Base-by-base conservation (phyloP, 2,113 vertebrate genomes). In the Gopherus flavomarginatus region DNA sequence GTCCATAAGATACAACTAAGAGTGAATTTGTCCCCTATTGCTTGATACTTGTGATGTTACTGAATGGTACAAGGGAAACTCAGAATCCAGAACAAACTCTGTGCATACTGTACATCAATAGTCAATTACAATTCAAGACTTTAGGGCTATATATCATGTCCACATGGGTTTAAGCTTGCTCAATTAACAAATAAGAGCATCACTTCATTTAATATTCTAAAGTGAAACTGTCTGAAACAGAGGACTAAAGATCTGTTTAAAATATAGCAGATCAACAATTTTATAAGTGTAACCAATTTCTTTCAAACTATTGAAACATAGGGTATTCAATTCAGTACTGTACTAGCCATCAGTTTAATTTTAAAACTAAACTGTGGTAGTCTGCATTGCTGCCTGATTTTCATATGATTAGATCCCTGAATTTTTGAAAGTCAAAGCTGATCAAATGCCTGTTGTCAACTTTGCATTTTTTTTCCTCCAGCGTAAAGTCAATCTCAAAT, bases 401-500 rank as follows among this genome's bases (percentile, higher is more conserved):
- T 86, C 59, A 13, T 86, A 50, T 50, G 4, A 56, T 85, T 85
- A 95, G 44, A 31, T 5, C 13, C 92, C 94, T 81, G 88, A 89
- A 75, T 91, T 35, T 93, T 96, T 88, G 44, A 17, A 96, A 90
- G 44, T 87, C 54, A 12, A 42, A 85, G 38, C 89, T 62, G 59
- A 85, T 91, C 94, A 96, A 94, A 94, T 80, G 38, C 35, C 22
- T 7, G 17, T 54, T 86, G 72, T 26, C 93, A 72, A 89, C 90
- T 96, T 96, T 96, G 16, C 14, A 1, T 81, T 50, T 50, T 14
- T 62, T 31, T 59, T 96, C 42, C 42, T 80, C 56, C 83, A 79
- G 85, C 93, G n/a, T 94, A 97, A 97, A 96, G 95, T 97, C 90
- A 96, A 88, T 94, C 53, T 8, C 69, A 78, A 77, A 86, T 96